Evolutionary conservation across 2,113 vertebrate species (phyloP), one percentile per base, ranked within the genome.

Genomic region (Hepsetus odoe): DNA sequence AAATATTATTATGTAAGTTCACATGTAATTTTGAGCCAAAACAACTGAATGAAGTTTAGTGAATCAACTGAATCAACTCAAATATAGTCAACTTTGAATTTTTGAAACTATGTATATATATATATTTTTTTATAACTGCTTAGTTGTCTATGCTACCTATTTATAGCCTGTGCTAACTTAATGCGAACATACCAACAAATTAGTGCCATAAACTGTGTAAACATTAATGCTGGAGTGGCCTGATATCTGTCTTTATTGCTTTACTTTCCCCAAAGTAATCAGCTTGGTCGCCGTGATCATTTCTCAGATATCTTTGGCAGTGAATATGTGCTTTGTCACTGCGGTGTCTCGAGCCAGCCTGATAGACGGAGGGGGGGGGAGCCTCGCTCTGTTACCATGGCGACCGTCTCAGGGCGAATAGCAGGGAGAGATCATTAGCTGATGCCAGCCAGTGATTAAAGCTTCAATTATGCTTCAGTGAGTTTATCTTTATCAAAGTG

Each of bases 291-390:
- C 28, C 33, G 22, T 26, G 12, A 59, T 58, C 35, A 69, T 73
- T 62, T 61, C 35, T 78, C 35, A 78, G 80, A 61, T 70, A 70
- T 16, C 58, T 33, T 51, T 24, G 46, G 68, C 0, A 20, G 46
- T 28, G 20, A 79, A 71, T 66, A 49, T 80, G 66, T 67, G 67
- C 72, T 72, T 72, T 75, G 72, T 82, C 81, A 79, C 72, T 8
- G 74, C 61, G 67, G 76, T 53, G 59, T 79, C 65, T 79, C 49
- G 70, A 79, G 68, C 28, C 58, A 72, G 68, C 44, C 32, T 72
- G 77, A 79, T 42, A 64, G 71, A 79, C 49, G 55, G 35, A 77
- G 9, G 74, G 53, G 38, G 32, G 73, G 44, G 74, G 18, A 42
- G 66, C 2, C 62, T 28, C 66, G 53, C 42, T 70, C 75, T 35